Conservation (phyloP, 2,888 invertebrate species). For the Troides oblongomaculatus region DNA sequence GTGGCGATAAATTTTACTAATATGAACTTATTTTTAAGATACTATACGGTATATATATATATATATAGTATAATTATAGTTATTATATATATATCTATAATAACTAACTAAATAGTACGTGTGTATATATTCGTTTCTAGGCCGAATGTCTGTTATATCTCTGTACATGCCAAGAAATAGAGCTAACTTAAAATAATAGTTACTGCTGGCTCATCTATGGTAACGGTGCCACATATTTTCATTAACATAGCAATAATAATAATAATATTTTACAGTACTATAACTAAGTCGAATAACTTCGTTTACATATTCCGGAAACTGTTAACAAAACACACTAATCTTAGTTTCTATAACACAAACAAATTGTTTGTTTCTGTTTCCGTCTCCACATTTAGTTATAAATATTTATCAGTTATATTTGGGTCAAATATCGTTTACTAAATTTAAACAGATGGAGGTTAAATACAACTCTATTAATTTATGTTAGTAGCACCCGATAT, state of each 20-base stretch:
- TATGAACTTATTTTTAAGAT: no score
- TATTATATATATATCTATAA: no score
- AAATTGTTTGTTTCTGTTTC: slow-evolving; percentile 20
- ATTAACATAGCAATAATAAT: not conserved
- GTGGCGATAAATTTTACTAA: no score
- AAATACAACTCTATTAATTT: not conserved
- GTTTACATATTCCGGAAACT: not conserved
- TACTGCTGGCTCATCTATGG: no score
- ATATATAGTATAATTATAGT: no score
- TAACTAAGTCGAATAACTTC: not conserved
- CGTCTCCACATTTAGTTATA: slow-evolving; percentile 4
- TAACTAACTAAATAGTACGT: no score
- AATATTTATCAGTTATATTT: slow-evolving; percentile 26
- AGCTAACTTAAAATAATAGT: no score
- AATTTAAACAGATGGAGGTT: not conserved
- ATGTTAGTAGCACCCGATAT: not conserved
- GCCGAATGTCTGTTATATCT: no score
- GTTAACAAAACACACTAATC: slow-evolving; percentile 3
- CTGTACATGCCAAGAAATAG: no score
- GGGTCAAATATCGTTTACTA: slow-evolving; percentile 19
- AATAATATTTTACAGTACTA: not conserved
- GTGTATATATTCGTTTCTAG: no score
- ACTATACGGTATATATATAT: no score
- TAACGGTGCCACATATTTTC: not conserved
- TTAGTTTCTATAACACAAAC: slow-evolving; percentile 19